Base-by-base conservation (phyloP, 2,113 vertebrate genomes). In the Ancistrus triradiatus region DNA sequence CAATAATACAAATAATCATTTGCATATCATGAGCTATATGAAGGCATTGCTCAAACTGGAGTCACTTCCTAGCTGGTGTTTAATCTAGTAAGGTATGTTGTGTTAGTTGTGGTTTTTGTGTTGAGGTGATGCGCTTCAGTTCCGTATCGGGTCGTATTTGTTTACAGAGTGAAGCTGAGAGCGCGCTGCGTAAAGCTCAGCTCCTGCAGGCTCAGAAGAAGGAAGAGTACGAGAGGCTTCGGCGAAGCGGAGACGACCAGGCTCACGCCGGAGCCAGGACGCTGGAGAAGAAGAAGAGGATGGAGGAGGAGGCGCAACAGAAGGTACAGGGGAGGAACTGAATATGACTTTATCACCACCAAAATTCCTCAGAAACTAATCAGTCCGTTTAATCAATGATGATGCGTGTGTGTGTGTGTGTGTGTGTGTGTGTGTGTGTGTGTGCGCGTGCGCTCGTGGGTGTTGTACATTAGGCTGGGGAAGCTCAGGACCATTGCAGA, bases 171-270 rank as follows among this genome's bases (percentile, higher is more conserved):
- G 96, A 98, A 71, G 85, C 92, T 35, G 92, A 95, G 67, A 73
- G 74, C 6, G 81, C 87, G 46, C 76, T 94, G 59, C 88, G 91
- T 58, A 98, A 98, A 82, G 93, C 93, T 0, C 89, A 84, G 61
- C 64, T 84, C 15, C 73, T 94, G 6, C 90, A 91, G 57, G 69
- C 77, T 1, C 95, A 96, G 72, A 88, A 90, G 69, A 91, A 88
- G 61, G 95, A 98, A 62, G 95, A 98, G 50, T 91, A 95, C 67
- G 92, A 95, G 77, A 98, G 90, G 74, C 92, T 91, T 55, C 93
- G 87, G 67, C 93, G 92, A 74, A 90, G 90, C 61, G 92, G 92
- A 78, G 96, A 98, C 49, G 95, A 98, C 14, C 88, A 90, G 74
- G 63, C 90, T 2, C 80, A 63, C 13, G 69, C 80, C 44, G 76